phyloP scores from a whole-genome alignment of 2,113 vertebrate species.

The Egretta garzetta region DNA sequence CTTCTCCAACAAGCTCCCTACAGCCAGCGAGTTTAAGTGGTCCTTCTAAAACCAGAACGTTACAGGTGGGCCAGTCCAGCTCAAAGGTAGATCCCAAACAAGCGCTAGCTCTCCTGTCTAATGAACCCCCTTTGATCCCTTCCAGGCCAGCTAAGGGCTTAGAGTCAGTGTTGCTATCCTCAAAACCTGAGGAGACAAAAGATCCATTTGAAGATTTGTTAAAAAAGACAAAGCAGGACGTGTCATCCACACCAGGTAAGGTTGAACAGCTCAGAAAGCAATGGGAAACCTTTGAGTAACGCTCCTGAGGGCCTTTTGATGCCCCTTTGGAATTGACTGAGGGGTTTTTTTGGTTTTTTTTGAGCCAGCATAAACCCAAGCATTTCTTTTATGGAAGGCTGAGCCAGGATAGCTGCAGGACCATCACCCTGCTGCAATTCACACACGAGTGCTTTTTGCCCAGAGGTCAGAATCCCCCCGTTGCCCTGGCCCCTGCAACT shows the following conservation, averaged over 20 bases:
- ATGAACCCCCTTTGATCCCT: conserved; percentile 63
- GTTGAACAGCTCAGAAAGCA: conserved; percentile 87
- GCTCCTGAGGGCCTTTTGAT: not conserved
- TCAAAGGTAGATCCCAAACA: conserved; percentile 75
- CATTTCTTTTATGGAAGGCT: conserved; percentile 29
- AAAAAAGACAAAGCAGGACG: conserved; percentile 80
- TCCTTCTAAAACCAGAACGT: conserved; percentile 67
- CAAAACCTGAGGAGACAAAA: conserved; percentile 65
- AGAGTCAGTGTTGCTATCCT: conserved; percentile 65
- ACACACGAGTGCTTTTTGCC: not conserved
- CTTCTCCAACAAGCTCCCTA: conserved; percentile 17
- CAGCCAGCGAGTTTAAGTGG: conserved; percentile 17
- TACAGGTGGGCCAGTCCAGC: conserved; percentile 67
- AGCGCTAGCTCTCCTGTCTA: conserved; percentile 60
- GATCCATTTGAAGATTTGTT: conserved; percentile 95
- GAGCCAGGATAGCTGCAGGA: conserved; percentile 22
- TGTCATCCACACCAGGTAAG: conserved; percentile 79
- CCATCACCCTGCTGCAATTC: not conserved
- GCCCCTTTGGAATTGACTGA: not conserved
- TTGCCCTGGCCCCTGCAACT: not conserved
- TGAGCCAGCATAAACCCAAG: conserved; percentile 28
- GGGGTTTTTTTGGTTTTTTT: not conserved
- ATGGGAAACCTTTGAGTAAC: conserved; percentile 95
- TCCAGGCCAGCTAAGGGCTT: conserved; percentile 71
- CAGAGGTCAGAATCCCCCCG: not conserved